Percentiles rank a stretch among this genome's conserved stretches.
These are phyloP conservation scores for Crotalus helleri DNA, from an alignment of 2,113 vertebrate species.

Conservation along the genomic window DNA sequence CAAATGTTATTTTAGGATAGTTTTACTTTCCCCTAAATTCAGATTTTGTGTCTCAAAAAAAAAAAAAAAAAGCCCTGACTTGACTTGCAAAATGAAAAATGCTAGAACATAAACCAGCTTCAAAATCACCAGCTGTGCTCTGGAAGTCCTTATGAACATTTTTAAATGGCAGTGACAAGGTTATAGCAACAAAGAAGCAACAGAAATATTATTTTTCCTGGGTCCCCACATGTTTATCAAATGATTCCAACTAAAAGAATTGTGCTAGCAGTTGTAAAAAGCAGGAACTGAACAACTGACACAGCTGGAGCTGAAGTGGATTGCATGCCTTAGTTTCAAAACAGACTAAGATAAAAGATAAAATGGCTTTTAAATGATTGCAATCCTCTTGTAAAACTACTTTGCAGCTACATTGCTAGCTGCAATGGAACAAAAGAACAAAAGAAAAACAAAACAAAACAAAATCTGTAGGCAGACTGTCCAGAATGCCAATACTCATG, in stretches of 20 bases:
- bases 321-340: conserved; percentile 39
- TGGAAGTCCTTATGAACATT: not conserved
- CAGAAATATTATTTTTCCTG: not conserved
- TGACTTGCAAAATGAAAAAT: not conserved
- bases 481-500: not conserved
- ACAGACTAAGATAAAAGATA: conserved; percentile 38
- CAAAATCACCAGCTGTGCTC: not conserved
- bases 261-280: conserved; percentile 41
- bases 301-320: conserved; percentile 38
- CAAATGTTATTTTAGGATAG: not conserved
- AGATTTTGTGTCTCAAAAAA: not conserved
- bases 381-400: conserved; percentile 26
- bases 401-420: not conserved
- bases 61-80: not conserved
- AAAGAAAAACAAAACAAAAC: not conserved
- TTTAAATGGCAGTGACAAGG: not conserved
- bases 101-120: not conserved
- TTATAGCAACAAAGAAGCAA: conserved; percentile 20
- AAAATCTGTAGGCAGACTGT: not conserved
- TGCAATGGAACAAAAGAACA: conserved; percentile 13
- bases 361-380: not conserved
- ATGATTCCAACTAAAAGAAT: conserved; percentile 40
- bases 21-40: not conserved
- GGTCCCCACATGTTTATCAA: conserved; percentile 30
- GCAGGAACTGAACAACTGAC: conserved; percentile 33